Evolutionary conservation across 2,888 invertebrate species (phyloP), one percentile per base, ranked within the genome.

Genomic region (Oxytorus armatus): DNA sequence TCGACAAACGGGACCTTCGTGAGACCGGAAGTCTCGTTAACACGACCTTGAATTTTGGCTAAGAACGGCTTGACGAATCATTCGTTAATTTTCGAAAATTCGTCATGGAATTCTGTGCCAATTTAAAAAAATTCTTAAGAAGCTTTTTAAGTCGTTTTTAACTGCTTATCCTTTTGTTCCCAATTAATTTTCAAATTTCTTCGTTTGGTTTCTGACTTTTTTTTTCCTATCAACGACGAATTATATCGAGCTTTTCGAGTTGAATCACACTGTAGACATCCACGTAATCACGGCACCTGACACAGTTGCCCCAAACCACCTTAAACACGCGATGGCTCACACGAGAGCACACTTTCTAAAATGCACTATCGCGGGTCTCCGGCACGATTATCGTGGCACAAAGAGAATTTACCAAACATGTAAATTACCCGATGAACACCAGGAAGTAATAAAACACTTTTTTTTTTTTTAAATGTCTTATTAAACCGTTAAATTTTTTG

Each of bases 331-430:
- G 68, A 69, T 75, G 39, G 36, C 61, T 66, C 85, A 79, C 57
- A 36, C 55, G 51, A 49, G 25, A 61, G 70, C 77, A 61, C 85
- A 87, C 87, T 87, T 86, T 86, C 85, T 83, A 85, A 72, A 51
- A 86, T 77, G 77, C 82, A 77, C 78, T 65, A 23, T 70, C 61
- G 18, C 39, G 16, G 25, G 18, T 57, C 42, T 16, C 29, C 14
- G 14, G 8, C 55, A 29, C 55, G 8, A 8, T 33, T 29, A 5
- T 51, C 36, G 29, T 29, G 39, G 33, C 18, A 25, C 23, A 44
- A 53, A 47, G 33, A 18, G 33, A 29, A 29, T 33, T n/a, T 25
- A 14, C 16, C 5, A 2, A 29, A 25, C 25, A 25, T 25, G 3
- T 10, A 29, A 11, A 21, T n/a, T n/a, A 42, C 55, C 0, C 33